Evolutionary conservation across 2,888 invertebrate species (phyloP), one percentile per base, ranked within the genome.

Genomic region (Eristalis arbustorum): DNA sequence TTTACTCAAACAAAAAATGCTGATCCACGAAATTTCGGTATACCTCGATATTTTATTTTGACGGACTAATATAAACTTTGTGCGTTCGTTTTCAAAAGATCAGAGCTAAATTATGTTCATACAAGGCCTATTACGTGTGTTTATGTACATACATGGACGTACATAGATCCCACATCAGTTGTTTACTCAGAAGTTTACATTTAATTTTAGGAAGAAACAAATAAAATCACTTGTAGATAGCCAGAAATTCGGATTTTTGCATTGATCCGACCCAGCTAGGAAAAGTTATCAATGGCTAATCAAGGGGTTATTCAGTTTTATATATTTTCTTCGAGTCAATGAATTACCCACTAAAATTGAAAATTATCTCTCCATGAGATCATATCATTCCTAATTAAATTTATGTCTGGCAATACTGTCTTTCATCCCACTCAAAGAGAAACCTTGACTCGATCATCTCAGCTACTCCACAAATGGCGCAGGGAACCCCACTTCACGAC

Each of bases 401-500:
- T 22, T 10, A 1, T 13, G 18, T 42, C 59, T 87, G 87, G 87
- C 25, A 79, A 75, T 40, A 61, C 78, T 66, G n/a, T 14, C n/a
- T 22, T 2, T 40, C 73, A 77, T 79, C 83, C 83, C 75, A 79
- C 87, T 87, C 87, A 87, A 87, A 78, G 66, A 68, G 71, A 78
- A 87, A 87, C 87, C 78, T 83, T 79, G 83, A 87, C 75, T 87
- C 83, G 83, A 82, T 78, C 82, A 64, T 71, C n/a, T n/a, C 25
- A 59, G 23, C 25, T 49, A 28, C 25, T 63, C 28, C 69, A 71
- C 71, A 72, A 83, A 79, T 72, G 78, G 74, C 85, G 75, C 37
- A 57, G 57, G 66, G 34, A 75, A 66, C 40, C 57, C 42, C 25
- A 76, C 57, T 67, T 68, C 59, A 59, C 31, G 81, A 81, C 76